These are phyloP conservation scores for Apogon talboti DNA, from an alignment of 2,797 vertebrate genomes.

Conservation along the genomic window DNA sequence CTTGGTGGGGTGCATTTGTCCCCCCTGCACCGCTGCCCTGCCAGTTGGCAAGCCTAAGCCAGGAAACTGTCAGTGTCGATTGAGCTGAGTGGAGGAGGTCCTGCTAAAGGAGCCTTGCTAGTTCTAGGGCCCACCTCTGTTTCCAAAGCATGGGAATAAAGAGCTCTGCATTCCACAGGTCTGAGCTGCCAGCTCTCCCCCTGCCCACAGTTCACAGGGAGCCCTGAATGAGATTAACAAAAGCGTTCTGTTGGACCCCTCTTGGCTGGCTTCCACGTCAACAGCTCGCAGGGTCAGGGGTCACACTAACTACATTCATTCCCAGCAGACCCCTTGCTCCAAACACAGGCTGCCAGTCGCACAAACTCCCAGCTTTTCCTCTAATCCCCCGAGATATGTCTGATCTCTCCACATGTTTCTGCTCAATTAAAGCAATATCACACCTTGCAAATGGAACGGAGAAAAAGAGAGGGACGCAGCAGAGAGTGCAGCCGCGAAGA, in stretches of 20 bases:
- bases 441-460: conserved; percentile 91
- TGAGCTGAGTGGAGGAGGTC: conserved; percentile 89
- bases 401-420: conserved; percentile 99
- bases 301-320: conserved; percentile 99
- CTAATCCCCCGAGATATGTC: conserved; percentile 99
- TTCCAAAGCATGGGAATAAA: conserved; percentile 97
- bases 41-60: conserved; percentile 95
- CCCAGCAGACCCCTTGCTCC: conserved; percentile 96
- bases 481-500: conserved; percentile 71
- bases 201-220: conserved; percentile 90
- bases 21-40: conserved; percentile 86
- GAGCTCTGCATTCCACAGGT: conserved; percentile 91
- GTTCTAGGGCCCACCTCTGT: conserved; percentile 91
- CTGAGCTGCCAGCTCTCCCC: conserved; percentile 94
- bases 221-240: conserved; percentile 99
- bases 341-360: conserved; percentile 95
- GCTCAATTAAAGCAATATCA: conserved; percentile 99
- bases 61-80: conserved; percentile 99
- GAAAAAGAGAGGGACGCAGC: conserved; percentile 78
- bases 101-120: conserved; percentile 91
- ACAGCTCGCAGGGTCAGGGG: conserved; percentile 98
- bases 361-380: conserved; percentile 95
- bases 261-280: conserved; percentile 98
- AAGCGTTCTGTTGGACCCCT: conserved; percentile 98
- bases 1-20: conserved; percentile 80